A percentile compares a stretch with the other conserved stretches of the same genome.
Conservation (phyloP, 2,797 vertebrate genomes). For the Scleropages formosus region DNA sequence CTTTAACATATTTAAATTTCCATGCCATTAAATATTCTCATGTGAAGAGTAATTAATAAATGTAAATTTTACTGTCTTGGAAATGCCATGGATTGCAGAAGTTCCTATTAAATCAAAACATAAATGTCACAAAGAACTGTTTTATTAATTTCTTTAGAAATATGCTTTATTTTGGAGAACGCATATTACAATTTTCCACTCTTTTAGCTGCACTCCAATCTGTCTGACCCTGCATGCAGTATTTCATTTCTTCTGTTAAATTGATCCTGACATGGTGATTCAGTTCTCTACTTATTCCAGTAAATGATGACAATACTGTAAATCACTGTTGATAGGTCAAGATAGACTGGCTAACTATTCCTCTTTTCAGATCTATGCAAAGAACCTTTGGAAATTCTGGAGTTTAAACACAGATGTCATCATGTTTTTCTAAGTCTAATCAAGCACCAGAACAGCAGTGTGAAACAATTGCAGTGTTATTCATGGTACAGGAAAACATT, state of each 20-base stretch:
- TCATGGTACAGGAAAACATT: too few relatives aligned
- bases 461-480: too few relatives aligned
- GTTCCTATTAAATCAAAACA: too few relatives aligned
- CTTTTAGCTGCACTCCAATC: neutral
- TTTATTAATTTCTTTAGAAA: neutral
- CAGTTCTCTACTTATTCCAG: neutral
- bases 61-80: neutral
- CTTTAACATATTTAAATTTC: slow-evolving; percentile 6
- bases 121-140: too few relatives aligned
- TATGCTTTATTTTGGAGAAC: neutral
- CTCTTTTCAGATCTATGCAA: too few relatives aligned
- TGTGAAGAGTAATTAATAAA: slow-evolving; percentile 7
- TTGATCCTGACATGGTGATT: neutral
- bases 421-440: too few relatives aligned
- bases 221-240: too few relatives aligned
- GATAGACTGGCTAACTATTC: too few relatives aligned
- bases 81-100: neutral
- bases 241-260: neutral
- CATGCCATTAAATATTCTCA: neutral
- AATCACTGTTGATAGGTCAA: neutral
- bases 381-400: too few relatives aligned
- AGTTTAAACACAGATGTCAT: too few relatives aligned
- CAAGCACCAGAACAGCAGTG: too few relatives aligned
- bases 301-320: neutral
- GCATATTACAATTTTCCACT: neutral